Conservation (phyloP, 2,888 invertebrate genomes). For the Metacarcinus magister region DNA sequence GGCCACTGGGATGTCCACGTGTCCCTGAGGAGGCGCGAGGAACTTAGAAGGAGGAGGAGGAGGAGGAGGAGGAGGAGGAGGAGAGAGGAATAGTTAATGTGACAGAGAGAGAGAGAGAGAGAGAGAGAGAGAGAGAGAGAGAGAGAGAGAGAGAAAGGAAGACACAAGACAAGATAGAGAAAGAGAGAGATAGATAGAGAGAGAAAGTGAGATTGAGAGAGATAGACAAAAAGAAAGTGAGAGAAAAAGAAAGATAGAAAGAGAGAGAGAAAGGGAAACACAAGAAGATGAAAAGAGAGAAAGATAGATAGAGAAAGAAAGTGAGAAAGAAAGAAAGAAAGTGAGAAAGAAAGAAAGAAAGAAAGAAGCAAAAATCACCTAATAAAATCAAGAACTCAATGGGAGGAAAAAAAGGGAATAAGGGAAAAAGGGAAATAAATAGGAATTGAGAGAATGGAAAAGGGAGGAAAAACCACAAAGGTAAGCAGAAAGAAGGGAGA, state of each 20-base stretch:
- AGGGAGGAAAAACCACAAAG: background rate
- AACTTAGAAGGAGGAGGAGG: background rate
- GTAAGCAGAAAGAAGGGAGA: background rate
- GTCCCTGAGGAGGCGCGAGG: conserved; percentile 28
- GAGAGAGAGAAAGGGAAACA: no score
- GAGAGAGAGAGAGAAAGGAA: no score
- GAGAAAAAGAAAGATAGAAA: no score
- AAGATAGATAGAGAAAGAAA: no score
- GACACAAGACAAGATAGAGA: background rate
- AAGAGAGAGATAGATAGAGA: background rate
- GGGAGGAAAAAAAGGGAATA: background rate
- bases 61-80: no score
- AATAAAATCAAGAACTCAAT: background rate
- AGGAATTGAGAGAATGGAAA: background rate
- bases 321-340: no score
- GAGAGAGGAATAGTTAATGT: no score
- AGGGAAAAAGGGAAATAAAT: background rate
- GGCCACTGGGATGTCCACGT: background rate
- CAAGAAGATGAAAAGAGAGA: no score
- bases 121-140: no score
- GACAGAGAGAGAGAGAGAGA: no score
- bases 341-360: background rate
- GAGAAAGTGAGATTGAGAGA: background rate
- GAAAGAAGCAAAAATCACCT: background rate
- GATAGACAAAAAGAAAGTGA: no score